These are phyloP conservation scores for Nasonia vitripennis DNA, from an alignment of 1,140 invertebrate genomes.

Conservation along the genomic window DNA sequence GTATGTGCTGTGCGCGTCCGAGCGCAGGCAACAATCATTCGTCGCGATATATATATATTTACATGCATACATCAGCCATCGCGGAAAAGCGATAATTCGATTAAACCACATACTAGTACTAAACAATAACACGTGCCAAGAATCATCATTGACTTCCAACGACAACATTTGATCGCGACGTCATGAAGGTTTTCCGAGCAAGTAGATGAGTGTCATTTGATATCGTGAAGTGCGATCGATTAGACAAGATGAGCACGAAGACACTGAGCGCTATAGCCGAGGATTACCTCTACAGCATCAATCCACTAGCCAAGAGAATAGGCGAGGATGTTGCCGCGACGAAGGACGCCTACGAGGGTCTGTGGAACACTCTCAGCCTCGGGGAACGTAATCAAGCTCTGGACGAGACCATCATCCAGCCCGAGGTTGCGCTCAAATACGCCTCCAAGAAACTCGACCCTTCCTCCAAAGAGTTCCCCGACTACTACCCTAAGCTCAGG, in stretches of 20 bases:
- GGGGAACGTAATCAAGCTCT: constrained; percentile 84
- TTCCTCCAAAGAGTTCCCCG: constrained; percentile 62
- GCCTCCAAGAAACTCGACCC: constrained; percentile 71
- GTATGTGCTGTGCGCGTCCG: not conserved
- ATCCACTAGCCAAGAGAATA: constrained; percentile 81
- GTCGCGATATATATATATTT: not conserved
- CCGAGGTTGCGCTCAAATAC: constrained; percentile 83
- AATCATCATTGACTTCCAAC: not conserved
- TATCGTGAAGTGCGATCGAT: not conserved
- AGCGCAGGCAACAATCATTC: not conserved
- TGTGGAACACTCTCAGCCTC: constrained; percentile 81
- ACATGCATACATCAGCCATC: no score
- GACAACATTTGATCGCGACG: not conserved
- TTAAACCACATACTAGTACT: not conserved
- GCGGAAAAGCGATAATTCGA: not conserved
- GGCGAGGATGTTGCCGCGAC: constrained; percentile 81
- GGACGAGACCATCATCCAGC: constrained; percentile 85
- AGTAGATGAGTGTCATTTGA: not conserved
- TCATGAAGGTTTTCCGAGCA: not conserved
- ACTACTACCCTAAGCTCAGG: constrained; percentile 73
- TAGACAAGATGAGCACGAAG: constrained; percentile 61
- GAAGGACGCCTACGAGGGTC: constrained; percentile 81
- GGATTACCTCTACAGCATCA: constrained; percentile 83
- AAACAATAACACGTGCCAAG: not conserved
- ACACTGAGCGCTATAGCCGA: constrained; percentile 74